A percentile compares a stretch with the other conserved stretches of the same genome.
phyloP scores from a whole-genome alignment of 2,888 invertebrate species.

The Selenia dentaria region DNA sequence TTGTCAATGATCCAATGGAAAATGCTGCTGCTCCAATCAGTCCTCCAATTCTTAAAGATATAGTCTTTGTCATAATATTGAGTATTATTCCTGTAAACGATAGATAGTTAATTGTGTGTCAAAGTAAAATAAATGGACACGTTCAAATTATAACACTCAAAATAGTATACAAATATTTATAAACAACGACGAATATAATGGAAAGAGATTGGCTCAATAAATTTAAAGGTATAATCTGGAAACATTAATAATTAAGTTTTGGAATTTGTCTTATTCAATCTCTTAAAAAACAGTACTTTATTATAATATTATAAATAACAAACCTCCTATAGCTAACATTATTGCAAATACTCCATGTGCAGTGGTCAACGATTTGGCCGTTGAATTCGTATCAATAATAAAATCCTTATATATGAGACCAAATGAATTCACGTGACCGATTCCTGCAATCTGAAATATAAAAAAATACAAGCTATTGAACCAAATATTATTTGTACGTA shows the following conservation, averaged over 20 bases:
- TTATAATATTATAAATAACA: background rate
- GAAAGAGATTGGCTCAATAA: too few relatives aligned
- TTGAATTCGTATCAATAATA: constrained; percentile 64
- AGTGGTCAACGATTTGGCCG: constrained; percentile 70
- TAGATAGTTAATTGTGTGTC: too few relatives aligned
- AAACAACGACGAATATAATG: too few relatives aligned
- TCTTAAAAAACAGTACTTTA: too few relatives aligned
- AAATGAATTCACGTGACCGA: constrained; percentile 86
- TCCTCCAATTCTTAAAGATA: constrained; percentile 82
- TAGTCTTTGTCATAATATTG: constrained; percentile 80
- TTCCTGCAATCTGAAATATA: constrained; percentile 80
- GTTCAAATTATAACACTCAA: background rate
- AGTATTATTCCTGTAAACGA: constrained; percentile 86
- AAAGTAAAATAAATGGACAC: background rate
- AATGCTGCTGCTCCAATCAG: constrained; percentile 81
- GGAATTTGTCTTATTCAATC: too few relatives aligned
- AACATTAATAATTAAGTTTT: too few relatives aligned
- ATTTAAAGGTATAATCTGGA: too few relatives aligned
- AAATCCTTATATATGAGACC: constrained; percentile 81
- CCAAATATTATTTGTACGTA: too few relatives aligned
- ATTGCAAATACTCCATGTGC: constrained; percentile 74
- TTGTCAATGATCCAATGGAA: constrained; percentile 77
- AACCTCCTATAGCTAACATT: constrained; percentile 77
- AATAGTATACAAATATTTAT: too few relatives aligned
- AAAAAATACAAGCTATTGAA: background rate